Conservation (phyloP, 2,113 vertebrate species). For the Eulacestoma nigropectus region DNA sequence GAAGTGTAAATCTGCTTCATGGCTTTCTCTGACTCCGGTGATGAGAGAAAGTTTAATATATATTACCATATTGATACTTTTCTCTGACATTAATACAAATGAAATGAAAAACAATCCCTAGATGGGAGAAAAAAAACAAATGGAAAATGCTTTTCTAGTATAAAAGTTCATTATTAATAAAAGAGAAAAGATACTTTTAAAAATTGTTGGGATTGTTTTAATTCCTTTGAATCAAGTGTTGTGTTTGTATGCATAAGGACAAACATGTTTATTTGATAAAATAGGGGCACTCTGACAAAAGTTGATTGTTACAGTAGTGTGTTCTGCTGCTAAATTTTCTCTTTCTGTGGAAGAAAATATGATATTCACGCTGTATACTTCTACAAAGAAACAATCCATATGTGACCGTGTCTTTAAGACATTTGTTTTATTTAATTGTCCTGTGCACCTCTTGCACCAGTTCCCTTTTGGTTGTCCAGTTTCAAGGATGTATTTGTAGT, state of each 20-base stretch:
- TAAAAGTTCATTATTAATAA: not conserved
- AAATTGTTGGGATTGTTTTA: not conserved
- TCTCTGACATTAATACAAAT: not conserved
- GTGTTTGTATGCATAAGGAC: not conserved
- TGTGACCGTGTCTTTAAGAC: not conserved
- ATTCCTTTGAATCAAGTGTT: not conserved
- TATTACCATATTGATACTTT: not conserved
- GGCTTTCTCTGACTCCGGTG: not conserved
- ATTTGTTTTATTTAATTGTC: not conserved
- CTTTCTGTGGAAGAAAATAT: not conserved
- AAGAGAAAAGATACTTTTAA: rapidly evolving
- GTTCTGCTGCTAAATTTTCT: not conserved
- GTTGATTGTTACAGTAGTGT: not conserved
- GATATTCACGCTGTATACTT: not conserved
- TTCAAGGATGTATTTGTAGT: not conserved
- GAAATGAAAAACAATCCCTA: not conserved
- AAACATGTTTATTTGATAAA: not conserved
- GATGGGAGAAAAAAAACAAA: not conserved
- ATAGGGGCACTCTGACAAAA: not conserved
- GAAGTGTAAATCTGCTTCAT: not conserved
- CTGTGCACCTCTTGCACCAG: not conserved
- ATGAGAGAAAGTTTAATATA: not conserved
- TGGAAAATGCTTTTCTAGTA: not conserved
- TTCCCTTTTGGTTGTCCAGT: not conserved
- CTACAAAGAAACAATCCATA: not conserved